Conservation (phyloP, 2,888 invertebrate species). For the Maniola hyperantus region DNA sequence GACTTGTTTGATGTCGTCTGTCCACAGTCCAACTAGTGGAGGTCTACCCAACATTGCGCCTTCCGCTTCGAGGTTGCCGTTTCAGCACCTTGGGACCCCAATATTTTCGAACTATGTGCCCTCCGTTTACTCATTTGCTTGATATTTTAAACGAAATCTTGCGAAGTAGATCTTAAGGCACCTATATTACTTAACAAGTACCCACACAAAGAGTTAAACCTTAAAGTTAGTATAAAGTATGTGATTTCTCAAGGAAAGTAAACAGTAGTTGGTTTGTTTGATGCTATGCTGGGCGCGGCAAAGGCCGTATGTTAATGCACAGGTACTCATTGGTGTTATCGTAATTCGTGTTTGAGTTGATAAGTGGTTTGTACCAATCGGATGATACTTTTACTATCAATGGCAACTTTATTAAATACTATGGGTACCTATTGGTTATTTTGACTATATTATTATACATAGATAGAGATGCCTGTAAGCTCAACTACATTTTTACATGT, state of each 20-base stretch:
- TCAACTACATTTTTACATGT: too few relatives aligned
- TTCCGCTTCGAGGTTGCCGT: too few relatives aligned
- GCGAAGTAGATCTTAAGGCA: neutral
- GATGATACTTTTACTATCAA: constrained; percentile 64
- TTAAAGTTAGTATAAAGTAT: neutral
- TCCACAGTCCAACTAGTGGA: too few relatives aligned
- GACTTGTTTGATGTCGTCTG: too few relatives aligned
- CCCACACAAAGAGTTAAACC: neutral
- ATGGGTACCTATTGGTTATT: neutral
- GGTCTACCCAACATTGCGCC: too few relatives aligned
- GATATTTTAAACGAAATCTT: neutral
- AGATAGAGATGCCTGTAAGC: neutral
- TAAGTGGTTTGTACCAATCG: constrained; percentile 50
- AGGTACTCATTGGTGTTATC: constrained; percentile 42
- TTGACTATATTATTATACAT: neutral
- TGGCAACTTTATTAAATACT: constrained; percentile 3
- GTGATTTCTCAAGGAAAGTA: constrained; percentile 16
- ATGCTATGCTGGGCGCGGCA: constrained; percentile 43
- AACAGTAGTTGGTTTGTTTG: constrained; percentile 35
- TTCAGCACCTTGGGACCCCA: too few relatives aligned
- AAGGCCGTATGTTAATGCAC: constrained; percentile 70
- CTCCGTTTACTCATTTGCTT: too few relatives aligned
- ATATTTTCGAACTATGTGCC: too few relatives aligned
- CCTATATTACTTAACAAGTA: neutral
- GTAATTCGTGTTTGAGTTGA: constrained; percentile 48